Conservation (phyloP, 2,888 invertebrate species). For the Hirudinaria manillensis region DNA sequence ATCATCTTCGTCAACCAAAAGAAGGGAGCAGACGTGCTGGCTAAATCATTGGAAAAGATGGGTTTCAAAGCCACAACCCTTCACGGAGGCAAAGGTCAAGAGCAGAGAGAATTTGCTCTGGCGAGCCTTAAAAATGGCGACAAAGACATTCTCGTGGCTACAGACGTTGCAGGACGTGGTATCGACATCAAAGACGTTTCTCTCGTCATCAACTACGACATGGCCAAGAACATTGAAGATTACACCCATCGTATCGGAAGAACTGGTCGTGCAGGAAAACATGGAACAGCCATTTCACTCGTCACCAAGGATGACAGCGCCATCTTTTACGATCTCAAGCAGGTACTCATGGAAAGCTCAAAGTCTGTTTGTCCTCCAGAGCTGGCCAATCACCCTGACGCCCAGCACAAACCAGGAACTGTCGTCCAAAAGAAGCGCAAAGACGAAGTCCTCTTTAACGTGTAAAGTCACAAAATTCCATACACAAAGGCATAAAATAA, state of each 20-base stretch:
- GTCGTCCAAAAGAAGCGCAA: slow-evolving; percentile 74
- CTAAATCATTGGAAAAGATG: slow-evolving; percentile 90
- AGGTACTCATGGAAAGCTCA: slow-evolving; percentile 71
- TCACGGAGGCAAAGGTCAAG: slow-evolving; percentile 99
- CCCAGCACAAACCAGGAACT: slow-evolving; percentile 92
- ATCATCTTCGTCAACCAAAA: slow-evolving; percentile 99
- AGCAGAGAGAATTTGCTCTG: slow-evolving; percentile 95
- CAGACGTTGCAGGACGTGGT: slow-evolving; percentile 99
- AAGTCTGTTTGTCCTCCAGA: slow-evolving; percentile 92
- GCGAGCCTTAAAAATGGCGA: slow-evolving; percentile 89
- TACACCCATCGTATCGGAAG: slow-evolving; percentile 82
- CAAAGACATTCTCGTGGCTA: slow-evolving; percentile 96
- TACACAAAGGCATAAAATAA: too few relatives aligned
- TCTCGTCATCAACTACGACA: slow-evolving; percentile 97
- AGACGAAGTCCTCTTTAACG: slow-evolving; percentile 45
- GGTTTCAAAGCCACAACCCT: slow-evolving; percentile 92
- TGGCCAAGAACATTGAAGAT: slow-evolving; percentile 94
- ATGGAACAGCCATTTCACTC: slow-evolving; percentile 90
- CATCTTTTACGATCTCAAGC: slow-evolving; percentile 94
- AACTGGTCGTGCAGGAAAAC: slow-evolving; percentile 97
- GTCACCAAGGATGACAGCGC: slow-evolving; percentile 91
- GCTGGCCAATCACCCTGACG: slow-evolving; percentile 93
- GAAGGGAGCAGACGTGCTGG: slow-evolving; percentile 95
- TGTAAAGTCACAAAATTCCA: background rate
- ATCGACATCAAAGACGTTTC: slow-evolving; percentile 99